Conservation (phyloP, 1,140 invertebrate species). For the Vanessa tameamea region DNA sequence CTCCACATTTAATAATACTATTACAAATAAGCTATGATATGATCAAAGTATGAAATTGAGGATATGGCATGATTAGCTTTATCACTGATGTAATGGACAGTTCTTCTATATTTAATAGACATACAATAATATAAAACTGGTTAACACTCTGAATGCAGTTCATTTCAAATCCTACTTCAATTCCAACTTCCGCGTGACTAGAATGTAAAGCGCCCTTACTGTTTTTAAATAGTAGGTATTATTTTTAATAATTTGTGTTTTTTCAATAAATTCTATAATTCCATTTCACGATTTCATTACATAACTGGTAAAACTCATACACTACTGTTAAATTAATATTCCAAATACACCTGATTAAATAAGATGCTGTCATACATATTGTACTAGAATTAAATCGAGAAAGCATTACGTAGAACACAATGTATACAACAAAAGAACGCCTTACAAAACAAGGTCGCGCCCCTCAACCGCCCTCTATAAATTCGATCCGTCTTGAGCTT, state of each 20-base stretch:
- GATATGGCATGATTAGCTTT: slow-evolving; percentile 28
- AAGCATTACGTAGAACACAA: not conserved
- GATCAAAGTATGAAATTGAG: slow-evolving; percentile 29
- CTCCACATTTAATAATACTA: slow-evolving; percentile 26
- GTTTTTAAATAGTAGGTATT: not conserved
- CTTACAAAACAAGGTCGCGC: slow-evolving; percentile 44
- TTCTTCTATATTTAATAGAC: slow-evolving; percentile 35
- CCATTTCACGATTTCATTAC: too few species aligned
- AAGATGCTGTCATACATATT: too few species aligned
- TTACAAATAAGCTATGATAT: slow-evolving; percentile 35
- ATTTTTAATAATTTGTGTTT: too few species aligned
- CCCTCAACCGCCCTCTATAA: slow-evolving; percentile 39
- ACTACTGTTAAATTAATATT: not conserved
- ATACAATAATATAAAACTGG: slow-evolving; percentile 44
- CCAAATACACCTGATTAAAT: too few species aligned
- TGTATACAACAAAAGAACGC: slow-evolving; percentile 28
- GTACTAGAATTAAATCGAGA: not conserved
- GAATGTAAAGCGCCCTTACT: slow-evolving; percentile 43
- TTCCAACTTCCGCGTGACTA: slow-evolving; percentile 41
- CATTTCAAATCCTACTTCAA: slow-evolving; percentile 39
- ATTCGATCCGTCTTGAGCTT: slow-evolving; percentile 57
- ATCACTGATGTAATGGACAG: slow-evolving; percentile 29
- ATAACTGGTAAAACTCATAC: too few species aligned
- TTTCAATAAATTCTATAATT: too few species aligned
- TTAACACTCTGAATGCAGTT: slow-evolving; percentile 60